These are phyloP conservation scores for Heliconius erato DNA, from an alignment of 2,888 invertebrate species.

Conservation along the genomic window DNA sequence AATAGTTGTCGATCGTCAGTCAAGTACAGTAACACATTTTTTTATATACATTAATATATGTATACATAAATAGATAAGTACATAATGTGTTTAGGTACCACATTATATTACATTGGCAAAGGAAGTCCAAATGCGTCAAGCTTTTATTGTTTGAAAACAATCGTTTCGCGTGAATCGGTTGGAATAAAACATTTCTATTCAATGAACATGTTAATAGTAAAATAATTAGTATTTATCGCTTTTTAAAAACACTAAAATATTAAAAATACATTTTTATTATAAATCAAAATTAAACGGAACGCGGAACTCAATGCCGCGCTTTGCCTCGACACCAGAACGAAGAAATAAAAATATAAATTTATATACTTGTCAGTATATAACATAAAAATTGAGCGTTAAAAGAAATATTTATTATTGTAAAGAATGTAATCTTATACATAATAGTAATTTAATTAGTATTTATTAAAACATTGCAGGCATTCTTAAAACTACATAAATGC, in stretches of 20 bases:
- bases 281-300: too few relatives aligned
- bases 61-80: neutral
- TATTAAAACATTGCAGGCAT: too few relatives aligned
- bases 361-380: too few relatives aligned
- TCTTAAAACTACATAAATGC: neutral
- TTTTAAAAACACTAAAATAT: neutral
- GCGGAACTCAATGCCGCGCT: too few relatives aligned
- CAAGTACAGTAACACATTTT: too few relatives aligned
- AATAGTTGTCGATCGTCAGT: too few relatives aligned
- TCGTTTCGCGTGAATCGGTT: slow-evolving; percentile 73
- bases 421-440: too few relatives aligned
- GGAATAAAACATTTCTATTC: slow-evolving; percentile 58
- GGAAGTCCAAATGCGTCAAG: slow-evolving; percentile 76
- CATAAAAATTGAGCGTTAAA: too few relatives aligned
- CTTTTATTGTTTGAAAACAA: slow-evolving; percentile 65
- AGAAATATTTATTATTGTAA: too few relatives aligned
- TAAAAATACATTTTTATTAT: neutral
- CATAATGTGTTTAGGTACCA: neutral
- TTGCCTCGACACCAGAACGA: too few relatives aligned
- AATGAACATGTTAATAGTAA: slow-evolving; percentile 33
- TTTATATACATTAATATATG: neutral
- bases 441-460: too few relatives aligned
- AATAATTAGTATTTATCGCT: neutral
- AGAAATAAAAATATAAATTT: too few relatives aligned
- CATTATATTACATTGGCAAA: slow-evolving; percentile 63